phyloP scores from a whole-genome alignment of 1,140 invertebrate species.

The Zelostemma sp. region DNA sequence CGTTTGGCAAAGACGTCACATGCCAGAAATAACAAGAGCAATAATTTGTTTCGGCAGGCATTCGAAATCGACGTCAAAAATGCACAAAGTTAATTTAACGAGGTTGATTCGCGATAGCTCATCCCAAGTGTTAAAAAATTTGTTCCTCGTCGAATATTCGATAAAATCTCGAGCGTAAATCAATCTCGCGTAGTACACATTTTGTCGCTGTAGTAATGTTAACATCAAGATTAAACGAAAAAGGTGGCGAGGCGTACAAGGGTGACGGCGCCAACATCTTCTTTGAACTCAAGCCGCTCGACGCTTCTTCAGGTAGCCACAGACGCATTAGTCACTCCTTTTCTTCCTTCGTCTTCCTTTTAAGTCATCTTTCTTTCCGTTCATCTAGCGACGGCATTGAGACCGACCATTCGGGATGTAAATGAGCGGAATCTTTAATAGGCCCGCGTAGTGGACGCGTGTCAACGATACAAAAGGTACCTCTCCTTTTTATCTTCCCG shows the following conservation, averaged over 20 bases:
- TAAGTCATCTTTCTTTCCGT: conserved; percentile 46
- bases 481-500: conserved; percentile 21
- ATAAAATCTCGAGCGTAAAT: conserved; percentile 14
- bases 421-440: conserved; percentile 69
- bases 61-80: not conserved
- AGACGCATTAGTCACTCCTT: conserved; percentile 71
- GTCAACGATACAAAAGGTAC: conserved; percentile 57
- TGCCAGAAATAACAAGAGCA: too few relatives aligned
- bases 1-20: too few relatives aligned
- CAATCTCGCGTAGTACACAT: conserved; percentile 19
- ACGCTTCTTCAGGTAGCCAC: conserved; percentile 69
- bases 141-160: conserved; percentile 19
- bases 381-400: conserved; percentile 40
- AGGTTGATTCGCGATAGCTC: not conserved
- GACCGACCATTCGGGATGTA: conserved; percentile 51
- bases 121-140: conserved; percentile 35
- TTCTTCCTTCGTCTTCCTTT: conserved; percentile 46
- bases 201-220: conserved; percentile 37
- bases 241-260: conserved; percentile 47
- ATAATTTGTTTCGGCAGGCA: too few relatives aligned
- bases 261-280: conserved; percentile 66
- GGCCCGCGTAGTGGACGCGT: conserved; percentile 57
- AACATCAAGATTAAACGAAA: conserved; percentile 40
- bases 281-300: conserved; percentile 67
- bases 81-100: not conserved